Conservation (phyloP, 2,888 invertebrate genomes). For the Dryobota labecula region DNA sequence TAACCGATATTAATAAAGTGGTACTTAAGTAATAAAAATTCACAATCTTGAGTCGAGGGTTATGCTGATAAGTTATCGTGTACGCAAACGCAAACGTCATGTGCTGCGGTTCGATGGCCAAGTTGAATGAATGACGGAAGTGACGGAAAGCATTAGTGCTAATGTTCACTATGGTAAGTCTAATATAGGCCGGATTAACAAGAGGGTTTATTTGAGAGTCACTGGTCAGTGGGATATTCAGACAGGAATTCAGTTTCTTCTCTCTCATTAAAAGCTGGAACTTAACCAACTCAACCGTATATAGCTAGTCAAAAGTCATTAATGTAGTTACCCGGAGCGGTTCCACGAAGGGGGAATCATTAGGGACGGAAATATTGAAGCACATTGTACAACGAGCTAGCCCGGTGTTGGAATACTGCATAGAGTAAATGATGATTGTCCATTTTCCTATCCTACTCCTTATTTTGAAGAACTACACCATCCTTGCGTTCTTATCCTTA, state of each 20-base stretch:
- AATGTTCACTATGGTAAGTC: conserved; percentile 13
- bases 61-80: conserved; percentile 59
- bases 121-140: conserved; percentile 53
- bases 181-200: not conserved
- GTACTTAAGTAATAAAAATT: conserved; percentile 49
- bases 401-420: conserved; percentile 7
- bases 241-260: not conserved
- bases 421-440: conserved; percentile 47
- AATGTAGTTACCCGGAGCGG: not conserved
- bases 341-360: conserved; percentile 24
- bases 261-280: not conserved
- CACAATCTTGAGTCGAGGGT: conserved; percentile 59
- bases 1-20: conserved; percentile 47
- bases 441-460: conserved; percentile 33
- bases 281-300: not conserved
- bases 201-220: not conserved
- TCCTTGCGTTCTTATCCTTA: not conserved
- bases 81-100: conserved; percentile 51
- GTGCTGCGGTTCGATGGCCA: conserved; percentile 69
- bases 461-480: conserved; percentile 27
- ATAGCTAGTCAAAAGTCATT: not conserved
- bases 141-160: conserved; percentile 31
- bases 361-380: conserved; percentile 15
- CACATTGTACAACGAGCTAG: conserved; percentile 16
- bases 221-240: not conserved